These are phyloP conservation scores for Xestoiulus laeticollis DNA, from an alignment of 2,888 invertebrate genomes.

Conservation along the genomic window DNA sequence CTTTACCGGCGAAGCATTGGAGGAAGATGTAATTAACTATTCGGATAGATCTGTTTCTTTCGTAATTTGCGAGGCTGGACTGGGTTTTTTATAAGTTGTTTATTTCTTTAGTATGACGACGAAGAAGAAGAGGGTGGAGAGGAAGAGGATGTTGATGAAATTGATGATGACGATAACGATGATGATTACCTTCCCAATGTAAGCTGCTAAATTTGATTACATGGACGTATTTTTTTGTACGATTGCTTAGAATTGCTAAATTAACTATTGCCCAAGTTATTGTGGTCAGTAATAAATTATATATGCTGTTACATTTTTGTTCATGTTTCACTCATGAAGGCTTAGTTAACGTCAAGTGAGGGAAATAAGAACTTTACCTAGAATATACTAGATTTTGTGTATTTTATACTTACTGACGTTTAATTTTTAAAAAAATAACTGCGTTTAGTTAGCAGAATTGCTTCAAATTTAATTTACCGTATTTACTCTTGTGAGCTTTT, in stretches of 20 bases:
- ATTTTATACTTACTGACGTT: background rate
- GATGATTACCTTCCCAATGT: constrained; percentile 55
- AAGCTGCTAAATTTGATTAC: constrained; percentile 27
- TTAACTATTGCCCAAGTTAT: background rate
- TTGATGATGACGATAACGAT: constrained; percentile 56
- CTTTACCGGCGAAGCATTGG: constrained; percentile 82
- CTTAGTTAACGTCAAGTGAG: background rate
- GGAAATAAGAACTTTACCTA: background rate
- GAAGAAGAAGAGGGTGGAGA: constrained; percentile 58
- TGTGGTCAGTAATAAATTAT: constrained; percentile 5
- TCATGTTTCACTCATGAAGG: constrained; percentile 43
- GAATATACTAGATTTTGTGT: background rate
- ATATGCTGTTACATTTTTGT: background rate
- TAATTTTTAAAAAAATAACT: no score
- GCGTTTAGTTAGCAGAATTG: no score
- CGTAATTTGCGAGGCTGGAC: background rate
- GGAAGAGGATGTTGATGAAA: constrained; percentile 55
- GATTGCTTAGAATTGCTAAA: background rate
- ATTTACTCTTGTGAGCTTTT: no score
- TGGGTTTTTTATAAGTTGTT: constrained; percentile 25
- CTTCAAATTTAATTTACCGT: no score
- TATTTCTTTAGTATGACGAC: constrained; percentile 51
- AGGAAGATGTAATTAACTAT: constrained; percentile 53
- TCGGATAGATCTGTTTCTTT: background rate
- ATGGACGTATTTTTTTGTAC: background rate